Percentiles rank a stretch among this genome's conserved stretches.
These are phyloP conservation scores for Gasterosteus nipponicus DNA, from an alignment of 2,113 vertebrate species.

Conservation along the genomic window DNA sequence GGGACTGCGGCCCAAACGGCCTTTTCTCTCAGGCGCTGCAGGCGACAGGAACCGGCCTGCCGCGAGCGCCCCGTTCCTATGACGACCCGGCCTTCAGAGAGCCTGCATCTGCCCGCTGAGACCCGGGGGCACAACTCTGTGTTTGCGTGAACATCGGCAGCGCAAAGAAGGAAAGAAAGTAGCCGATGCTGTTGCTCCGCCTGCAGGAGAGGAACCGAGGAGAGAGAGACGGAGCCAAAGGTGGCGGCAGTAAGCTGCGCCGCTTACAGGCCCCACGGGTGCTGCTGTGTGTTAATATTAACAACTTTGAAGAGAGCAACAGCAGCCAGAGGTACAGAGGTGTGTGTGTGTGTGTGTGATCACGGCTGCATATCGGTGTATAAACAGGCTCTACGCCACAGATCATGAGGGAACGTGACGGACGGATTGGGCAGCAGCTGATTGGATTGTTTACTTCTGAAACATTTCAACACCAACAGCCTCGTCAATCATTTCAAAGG, in stretches of 20 bases:
- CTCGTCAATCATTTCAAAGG: neutral
- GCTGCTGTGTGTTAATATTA: conserved; percentile 87
- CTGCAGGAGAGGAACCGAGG: conserved; percentile 48
- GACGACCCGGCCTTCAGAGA: too few species aligned
- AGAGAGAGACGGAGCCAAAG: conserved; percentile 57
- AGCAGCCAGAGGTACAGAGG: conserved; percentile 84
- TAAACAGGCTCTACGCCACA: conserved; percentile 25
- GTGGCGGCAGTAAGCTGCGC: conserved; percentile 59
- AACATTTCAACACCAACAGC: neutral
- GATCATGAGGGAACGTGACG: conserved; percentile 23
- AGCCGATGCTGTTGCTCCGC: conserved; percentile 65
- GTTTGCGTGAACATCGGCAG: conserved; percentile 77
- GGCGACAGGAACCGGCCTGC: too few species aligned
- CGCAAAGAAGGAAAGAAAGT: conserved; percentile 61
- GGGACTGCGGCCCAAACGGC: too few species aligned
- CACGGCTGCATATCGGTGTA: conserved; percentile 11
- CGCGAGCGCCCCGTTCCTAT: too few species aligned
- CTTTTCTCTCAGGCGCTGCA: too few species aligned
- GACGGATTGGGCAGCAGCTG: neutral
- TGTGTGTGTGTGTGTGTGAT: neutral
- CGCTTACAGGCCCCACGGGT: conserved; percentile 42
- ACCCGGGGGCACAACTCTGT: conserved; percentile 73
- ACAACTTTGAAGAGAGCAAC: conserved; percentile 95
- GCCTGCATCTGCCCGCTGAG: conserved; percentile 13
- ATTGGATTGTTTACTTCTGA: neutral